Percentiles rank a stretch among this genome's conserved stretches.
Conservation (phyloP, 92 coral and sea anemone species). For the Bergia sp. region DNA sequence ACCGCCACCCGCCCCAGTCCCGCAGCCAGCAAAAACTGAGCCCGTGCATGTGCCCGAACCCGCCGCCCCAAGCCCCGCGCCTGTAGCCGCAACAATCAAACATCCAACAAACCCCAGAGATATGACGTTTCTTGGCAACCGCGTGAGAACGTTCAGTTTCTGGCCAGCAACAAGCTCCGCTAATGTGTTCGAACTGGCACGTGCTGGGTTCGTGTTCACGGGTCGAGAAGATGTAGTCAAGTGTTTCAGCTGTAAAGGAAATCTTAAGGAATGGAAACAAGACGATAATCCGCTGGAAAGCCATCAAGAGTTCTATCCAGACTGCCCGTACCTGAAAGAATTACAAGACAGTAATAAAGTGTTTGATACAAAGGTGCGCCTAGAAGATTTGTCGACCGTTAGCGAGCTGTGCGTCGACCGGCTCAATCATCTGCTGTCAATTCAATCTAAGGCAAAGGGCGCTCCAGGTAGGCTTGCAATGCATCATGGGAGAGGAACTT, state of each 20-base stretch:
- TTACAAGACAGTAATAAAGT: slow-evolving; percentile 54
- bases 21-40: slow-evolving; percentile 60
- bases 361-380: slow-evolving; percentile 72
- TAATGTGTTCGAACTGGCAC: slow-evolving; percentile 94
- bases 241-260: slow-evolving; percentile 94
- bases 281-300: slow-evolving; percentile 85
- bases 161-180: slow-evolving; percentile 99
- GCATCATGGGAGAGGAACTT: slow-evolving; percentile 25
- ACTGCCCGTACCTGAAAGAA: slow-evolving; percentile 81
- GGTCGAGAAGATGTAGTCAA: slow-evolving; percentile 98
- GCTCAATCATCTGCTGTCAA: slow-evolving; percentile 76
- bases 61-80: slow-evolving; percentile 52
- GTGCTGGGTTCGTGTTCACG: slow-evolving; percentile 95
- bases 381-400: slow-evolving; percentile 82
- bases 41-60: slow-evolving; percentile 49
- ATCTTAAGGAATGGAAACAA: slow-evolving; percentile 95
- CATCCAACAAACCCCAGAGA: slow-evolving; percentile 70
- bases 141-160: slow-evolving; percentile 85
- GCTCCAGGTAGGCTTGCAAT: slow-evolving; percentile 72
- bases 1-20: slow-evolving; percentile 43
- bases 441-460: slow-evolving; percentile 67
- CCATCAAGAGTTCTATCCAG: slow-evolving; percentile 93
- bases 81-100: slow-evolving; percentile 62
- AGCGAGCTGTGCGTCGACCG: slow-evolving; percentile 76
- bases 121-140: slow-evolving; percentile 67